Percentiles rank a stretch among this genome's conserved stretches.
These are phyloP conservation scores for Pseudobourletiella spinata DNA, from an alignment of 1,140 invertebrate genomes.

Conservation along the genomic window DNA sequence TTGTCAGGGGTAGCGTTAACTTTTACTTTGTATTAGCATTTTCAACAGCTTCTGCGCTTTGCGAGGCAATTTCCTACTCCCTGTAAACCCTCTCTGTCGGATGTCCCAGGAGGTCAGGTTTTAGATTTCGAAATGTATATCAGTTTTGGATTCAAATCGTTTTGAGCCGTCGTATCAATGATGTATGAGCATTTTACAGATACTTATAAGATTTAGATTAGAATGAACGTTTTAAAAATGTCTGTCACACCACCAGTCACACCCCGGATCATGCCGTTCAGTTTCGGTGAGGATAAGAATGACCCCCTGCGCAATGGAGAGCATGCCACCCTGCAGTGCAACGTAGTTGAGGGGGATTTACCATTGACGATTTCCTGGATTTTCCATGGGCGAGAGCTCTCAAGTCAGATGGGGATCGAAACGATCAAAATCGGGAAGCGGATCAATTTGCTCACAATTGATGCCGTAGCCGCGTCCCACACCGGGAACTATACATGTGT, in stretches of 20 bases:
- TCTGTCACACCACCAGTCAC: too few species aligned
- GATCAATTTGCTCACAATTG: conserved; percentile 62
- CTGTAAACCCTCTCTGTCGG: too few species aligned
- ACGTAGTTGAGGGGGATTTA: conserved; percentile 53
- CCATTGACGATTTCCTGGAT: conserved; percentile 39
- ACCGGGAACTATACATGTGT: conserved; percentile 44
- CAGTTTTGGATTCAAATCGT: too few species aligned
- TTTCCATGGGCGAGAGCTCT: conserved; percentile 35
- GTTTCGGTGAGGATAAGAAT: conserved; percentile 46
- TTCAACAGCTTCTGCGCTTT: too few species aligned
- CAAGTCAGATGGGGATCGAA: conserved; percentile 39
- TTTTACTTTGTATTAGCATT: too few species aligned
- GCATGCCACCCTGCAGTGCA: conserved; percentile 52
- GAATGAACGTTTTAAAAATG: too few species aligned
- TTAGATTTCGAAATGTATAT: too few species aligned
- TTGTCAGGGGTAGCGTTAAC: conserved; percentile 41
- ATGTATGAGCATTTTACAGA: too few species aligned
- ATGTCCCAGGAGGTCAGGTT: too few species aligned
- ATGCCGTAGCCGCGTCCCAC: conserved; percentile 49
- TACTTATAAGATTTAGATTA: too few species aligned
- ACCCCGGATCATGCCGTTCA: conserved; percentile 52
- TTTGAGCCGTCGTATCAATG: too few species aligned
- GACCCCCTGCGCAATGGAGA: conserved; percentile 49
- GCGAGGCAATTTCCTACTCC: too few species aligned
- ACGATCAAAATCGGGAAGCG: conserved; percentile 47